phyloP scores from a whole-genome alignment of 1,140 invertebrate genomes.

The Octopus sinensis region DNA sequence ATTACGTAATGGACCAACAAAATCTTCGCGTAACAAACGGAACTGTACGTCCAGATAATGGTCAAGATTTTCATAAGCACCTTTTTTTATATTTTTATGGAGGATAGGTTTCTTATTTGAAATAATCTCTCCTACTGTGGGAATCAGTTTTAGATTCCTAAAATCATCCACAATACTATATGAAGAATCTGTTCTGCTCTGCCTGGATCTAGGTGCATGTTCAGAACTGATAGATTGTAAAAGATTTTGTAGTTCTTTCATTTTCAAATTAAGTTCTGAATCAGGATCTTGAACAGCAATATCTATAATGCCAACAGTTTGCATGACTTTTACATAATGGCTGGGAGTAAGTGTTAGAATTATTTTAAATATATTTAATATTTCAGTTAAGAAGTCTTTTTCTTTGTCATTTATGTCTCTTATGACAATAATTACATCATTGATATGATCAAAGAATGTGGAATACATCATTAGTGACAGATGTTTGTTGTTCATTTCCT shows the following conservation, averaged over 20 bases:
- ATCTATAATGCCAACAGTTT: background rate
- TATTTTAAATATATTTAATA: background rate
- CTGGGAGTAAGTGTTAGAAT: background rate
- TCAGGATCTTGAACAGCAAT: background rate
- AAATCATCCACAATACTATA: slow-evolving; percentile 49
- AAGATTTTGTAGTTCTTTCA: background rate
- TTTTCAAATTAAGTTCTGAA: background rate
- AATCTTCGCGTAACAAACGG: slow-evolving; percentile 72
- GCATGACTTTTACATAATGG: background rate
- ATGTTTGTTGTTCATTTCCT: background rate
- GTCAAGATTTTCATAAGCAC: slow-evolving; percentile 64
- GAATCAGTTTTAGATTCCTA: slow-evolving; percentile 45
- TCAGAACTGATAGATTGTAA: background rate
- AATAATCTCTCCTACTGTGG: slow-evolving; percentile 42
- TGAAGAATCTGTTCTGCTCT: slow-evolving; percentile 7
- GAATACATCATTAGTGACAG: background rate
- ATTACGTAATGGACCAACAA: slow-evolving; percentile 55
- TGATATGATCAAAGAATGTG: background rate
- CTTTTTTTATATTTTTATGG: slow-evolving; percentile 64
- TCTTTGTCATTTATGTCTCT: background rate
- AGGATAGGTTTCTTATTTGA: slow-evolving; percentile 55
- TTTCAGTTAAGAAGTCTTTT: background rate
- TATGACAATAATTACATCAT: background rate
- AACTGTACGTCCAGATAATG: slow-evolving; percentile 79
- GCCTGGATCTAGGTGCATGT: background rate